Percentiles rank a stretch among this genome's conserved stretches.
phyloP scores from a whole-genome alignment of 2,797 vertebrate genomes.

The Artibeus jamaicensis region DNA sequence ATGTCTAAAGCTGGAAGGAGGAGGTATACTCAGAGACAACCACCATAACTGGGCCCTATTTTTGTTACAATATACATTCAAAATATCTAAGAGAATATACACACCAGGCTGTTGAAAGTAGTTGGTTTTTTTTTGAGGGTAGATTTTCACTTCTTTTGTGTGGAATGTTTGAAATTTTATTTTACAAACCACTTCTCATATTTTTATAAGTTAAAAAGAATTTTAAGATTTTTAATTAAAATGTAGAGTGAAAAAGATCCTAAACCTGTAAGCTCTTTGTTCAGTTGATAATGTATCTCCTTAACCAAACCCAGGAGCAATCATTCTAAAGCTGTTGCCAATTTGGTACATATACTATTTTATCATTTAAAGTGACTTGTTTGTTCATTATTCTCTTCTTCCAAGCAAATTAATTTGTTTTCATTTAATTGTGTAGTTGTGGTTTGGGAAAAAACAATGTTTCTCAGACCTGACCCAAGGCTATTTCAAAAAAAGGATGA shows the following conservation, averaged over 20 bases:
- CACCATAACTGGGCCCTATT: not conserved
- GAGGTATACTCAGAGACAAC: not conserved
- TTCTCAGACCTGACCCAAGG: constrained; percentile 60
- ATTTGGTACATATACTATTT: constrained; percentile 63
- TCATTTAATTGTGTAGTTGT: constrained; percentile 66
- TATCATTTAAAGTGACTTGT: constrained; percentile 61
- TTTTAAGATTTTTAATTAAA: constrained; percentile 45
- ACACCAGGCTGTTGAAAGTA: not conserved
- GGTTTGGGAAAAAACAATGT: constrained; percentile 57
- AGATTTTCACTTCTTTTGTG: not conserved
- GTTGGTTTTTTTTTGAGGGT: not conserved
- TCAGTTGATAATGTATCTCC: constrained; percentile 34
- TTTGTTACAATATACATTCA: not conserved
- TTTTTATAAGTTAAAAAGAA: not conserved
- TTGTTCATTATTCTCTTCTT: constrained; percentile 53
- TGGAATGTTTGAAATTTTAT: constrained; percentile 20
- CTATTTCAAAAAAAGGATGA: constrained; percentile 50
- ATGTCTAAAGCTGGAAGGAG: not conserved
- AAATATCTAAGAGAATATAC: not conserved
- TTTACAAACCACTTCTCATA: not conserved
- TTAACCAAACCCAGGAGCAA: constrained; percentile 58
- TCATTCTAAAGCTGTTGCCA: constrained; percentile 52
- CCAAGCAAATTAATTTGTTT: constrained; percentile 55
- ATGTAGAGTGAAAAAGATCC: constrained; percentile 38
- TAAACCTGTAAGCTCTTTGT: constrained; percentile 14